Evolutionary conservation across 1,140 invertebrate genomes (phyloP).

Genomic region (Antheraea mylitta): DNA sequence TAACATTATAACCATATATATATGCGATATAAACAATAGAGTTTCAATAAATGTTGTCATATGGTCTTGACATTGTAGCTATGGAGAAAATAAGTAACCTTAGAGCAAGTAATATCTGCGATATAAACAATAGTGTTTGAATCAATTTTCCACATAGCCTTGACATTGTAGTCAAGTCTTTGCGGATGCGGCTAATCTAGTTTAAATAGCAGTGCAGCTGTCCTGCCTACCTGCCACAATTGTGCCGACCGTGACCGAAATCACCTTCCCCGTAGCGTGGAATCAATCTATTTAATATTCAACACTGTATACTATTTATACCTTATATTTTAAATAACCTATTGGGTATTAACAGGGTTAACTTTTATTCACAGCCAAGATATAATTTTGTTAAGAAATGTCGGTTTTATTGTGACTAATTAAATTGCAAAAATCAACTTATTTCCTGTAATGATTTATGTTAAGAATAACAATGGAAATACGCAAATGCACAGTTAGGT

Average conservation of each 20-base stretch:
- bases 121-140: background rate
- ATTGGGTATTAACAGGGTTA: background rate
- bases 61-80: too few species aligned
- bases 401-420: too few species aligned
- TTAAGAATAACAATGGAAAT: conserved; percentile 6
- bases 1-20: too few species aligned
- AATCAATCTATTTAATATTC: conserved; percentile 1
- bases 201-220: conserved; percentile 41
- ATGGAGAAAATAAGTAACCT: background rate
- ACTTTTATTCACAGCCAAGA: too few species aligned
- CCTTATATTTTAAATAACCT: background rate
- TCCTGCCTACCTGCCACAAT: conserved; percentile 54
- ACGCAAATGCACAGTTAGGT: background rate
- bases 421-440: background rate
- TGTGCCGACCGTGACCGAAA: conserved; percentile 60
- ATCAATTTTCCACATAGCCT: conserved; percentile 18
- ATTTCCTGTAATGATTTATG: background rate
- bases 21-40: too few species aligned
- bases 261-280: conserved; percentile 52
- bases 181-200: conserved; percentile 42
- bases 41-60: too few species aligned
- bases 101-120: background rate
- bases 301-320: background rate
- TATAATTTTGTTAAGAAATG: too few species aligned
- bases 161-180: conserved; percentile 35